phyloP scores from a whole-genome alignment of 2,888 invertebrate genomes.

The Athetis lepigone region DNA sequence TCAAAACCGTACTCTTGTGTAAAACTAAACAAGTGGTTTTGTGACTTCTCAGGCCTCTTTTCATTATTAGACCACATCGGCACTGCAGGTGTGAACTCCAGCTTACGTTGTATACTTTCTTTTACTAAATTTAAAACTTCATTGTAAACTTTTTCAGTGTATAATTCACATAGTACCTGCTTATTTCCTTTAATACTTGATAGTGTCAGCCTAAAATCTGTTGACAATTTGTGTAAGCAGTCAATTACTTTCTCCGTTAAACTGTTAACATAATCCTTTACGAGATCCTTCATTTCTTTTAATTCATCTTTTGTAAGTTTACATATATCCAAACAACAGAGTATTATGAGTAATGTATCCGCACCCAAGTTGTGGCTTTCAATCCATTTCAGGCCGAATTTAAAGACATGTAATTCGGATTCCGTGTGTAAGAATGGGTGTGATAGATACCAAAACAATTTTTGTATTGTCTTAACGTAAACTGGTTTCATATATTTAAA shows the following conservation, averaged over 20 bases:
- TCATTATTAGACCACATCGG: constrained; percentile 73
- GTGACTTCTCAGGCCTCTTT: constrained; percentile 67
- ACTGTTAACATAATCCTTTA: constrained; percentile 72
- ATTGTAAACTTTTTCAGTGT: constrained; percentile 77
- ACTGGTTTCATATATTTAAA: constrained; percentile 79
- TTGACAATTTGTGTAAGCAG: constrained; percentile 71
- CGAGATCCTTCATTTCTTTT: constrained; percentile 68
- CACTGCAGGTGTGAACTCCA: constrained; percentile 71
- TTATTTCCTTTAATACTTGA: constrained; percentile 64
- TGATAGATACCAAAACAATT: constrained; percentile 84
- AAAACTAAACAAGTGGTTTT: constrained; percentile 78
- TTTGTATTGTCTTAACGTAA: constrained; percentile 74
- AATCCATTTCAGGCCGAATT: constrained; percentile 84
- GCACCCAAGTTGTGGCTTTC: constrained; percentile 70
- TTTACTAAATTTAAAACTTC: constrained; percentile 75
- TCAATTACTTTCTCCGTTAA: constrained; percentile 76
- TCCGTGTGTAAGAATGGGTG: constrained; percentile 79
- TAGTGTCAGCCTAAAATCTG: constrained; percentile 60
- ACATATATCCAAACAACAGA: constrained; percentile 80
- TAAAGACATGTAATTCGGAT: constrained; percentile 79
- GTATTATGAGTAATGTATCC: constrained; percentile 77
- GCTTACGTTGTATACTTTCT: constrained; percentile 70
- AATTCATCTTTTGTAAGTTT: constrained; percentile 71
- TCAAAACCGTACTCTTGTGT: constrained; percentile 72
- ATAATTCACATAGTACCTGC: constrained; percentile 68